Evolutionary conservation across 2,797 vertebrate species (phyloP).

Genomic region (Brachymystax lenok): DNA sequence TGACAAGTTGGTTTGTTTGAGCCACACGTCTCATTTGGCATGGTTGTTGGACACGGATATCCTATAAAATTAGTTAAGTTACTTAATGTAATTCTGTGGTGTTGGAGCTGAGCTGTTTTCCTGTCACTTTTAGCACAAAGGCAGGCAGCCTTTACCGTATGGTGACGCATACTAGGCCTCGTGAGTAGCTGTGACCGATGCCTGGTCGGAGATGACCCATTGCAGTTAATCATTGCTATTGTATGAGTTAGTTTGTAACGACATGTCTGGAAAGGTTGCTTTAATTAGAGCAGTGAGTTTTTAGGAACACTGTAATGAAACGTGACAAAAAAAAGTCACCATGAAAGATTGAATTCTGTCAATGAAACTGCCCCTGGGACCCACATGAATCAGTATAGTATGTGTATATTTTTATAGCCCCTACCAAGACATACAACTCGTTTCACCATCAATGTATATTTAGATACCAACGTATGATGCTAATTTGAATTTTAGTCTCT

Average conservation of each 20-base stretch:
- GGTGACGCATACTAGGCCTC: not conserved
- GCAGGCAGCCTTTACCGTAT: not conserved
- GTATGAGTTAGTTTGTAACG: not conserved
- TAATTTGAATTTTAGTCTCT: too few species aligned
- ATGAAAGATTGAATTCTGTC: not conserved
- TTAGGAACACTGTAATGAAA: not conserved
- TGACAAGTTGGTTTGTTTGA: not conserved
- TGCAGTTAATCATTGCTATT: not conserved
- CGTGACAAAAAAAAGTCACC: not conserved
- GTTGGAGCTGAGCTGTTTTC: constrained; percentile 19
- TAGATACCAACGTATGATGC: too few species aligned
- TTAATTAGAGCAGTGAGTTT: not conserved
- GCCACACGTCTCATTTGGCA: constrained; percentile 20
- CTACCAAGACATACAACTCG: too few species aligned
- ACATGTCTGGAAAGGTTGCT: too few species aligned
- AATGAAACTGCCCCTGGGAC: not conserved
- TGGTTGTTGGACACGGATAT: not conserved
- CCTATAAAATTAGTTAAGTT: not conserved
- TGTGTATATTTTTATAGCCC: too few species aligned
- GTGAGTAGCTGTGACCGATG: not conserved
- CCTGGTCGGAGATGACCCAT: not conserved
- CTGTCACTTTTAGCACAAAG: not conserved
- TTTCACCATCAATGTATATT: too few species aligned
- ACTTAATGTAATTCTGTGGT: constrained; percentile 5
- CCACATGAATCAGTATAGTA: not conserved